Evolutionary conservation across 2,888 invertebrate genomes (phyloP).

Genomic region (Epirrhoe alternata): DNA sequence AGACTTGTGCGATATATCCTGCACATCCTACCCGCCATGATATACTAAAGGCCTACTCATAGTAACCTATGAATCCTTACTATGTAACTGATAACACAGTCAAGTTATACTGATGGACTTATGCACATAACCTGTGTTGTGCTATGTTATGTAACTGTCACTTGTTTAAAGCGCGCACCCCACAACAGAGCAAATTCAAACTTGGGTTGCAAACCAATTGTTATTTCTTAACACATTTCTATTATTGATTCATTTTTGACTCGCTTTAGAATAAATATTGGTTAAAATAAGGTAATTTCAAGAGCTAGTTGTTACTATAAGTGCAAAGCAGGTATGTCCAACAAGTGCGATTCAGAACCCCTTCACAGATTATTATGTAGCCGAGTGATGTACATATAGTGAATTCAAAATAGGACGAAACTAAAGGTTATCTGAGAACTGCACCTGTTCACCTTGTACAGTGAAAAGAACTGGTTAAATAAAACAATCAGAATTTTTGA

Average conservation of each 20-base stretch:
- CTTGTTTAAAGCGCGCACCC: no score
- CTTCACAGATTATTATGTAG: slow-evolving; percentile 51
- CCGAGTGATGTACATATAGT: slow-evolving; percentile 67
- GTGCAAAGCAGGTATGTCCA: background rate
- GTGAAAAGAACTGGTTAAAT: slow-evolving; percentile 59
- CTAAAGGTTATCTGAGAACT: slow-evolving; percentile 50
- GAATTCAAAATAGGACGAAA: slow-evolving; percentile 54
- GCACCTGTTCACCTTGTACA: slow-evolving; percentile 60
- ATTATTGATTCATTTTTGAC: background rate
- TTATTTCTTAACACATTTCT: background rate
- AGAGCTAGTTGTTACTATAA: background rate
- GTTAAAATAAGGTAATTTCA: background rate
- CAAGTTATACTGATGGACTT: no score
- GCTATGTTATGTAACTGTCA: no score
- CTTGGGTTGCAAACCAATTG: background rate
- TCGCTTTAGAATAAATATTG: background rate
- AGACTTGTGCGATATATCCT: no score
- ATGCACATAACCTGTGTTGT: no score
- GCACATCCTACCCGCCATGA: no score
- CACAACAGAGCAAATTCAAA: no score
- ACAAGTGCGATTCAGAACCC: slow-evolving; percentile 50
- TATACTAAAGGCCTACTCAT: no score
- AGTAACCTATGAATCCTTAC: no score
- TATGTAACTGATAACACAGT: no score
- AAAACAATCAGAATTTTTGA: slow-evolving; percentile 79